Evolutionary conservation across 2,113 vertebrate species (phyloP), one percentile per base, ranked within the genome.

Genomic region (Phaethornis superciliosus): DNA sequence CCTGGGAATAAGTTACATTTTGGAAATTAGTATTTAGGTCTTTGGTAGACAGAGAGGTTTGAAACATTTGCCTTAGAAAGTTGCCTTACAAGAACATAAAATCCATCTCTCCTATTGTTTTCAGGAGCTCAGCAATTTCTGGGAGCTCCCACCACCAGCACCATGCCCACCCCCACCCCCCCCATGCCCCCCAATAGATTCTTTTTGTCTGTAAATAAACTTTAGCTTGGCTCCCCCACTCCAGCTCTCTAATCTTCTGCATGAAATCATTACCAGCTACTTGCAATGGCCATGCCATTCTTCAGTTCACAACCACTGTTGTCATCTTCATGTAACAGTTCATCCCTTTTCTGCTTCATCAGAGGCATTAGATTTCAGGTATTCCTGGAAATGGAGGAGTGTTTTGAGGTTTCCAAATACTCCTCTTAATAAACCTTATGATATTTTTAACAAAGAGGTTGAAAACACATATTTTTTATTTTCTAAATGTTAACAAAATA

Each of bases 401-500:
- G 54, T 85, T 95, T 75, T 95, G 93, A 86, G 95, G 88, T 90
- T 93, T 93, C 60, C 82, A 95, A 83, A 90, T 75, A 81, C 22
- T 95, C 71, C 28, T 92, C 55, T 79, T 96, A 91, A 92, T 92
- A 85, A 92, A 37, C 62, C 94, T 86, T 90, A 54, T 69, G 92
- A 95, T 95, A 95, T 88, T 92, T 92, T 95, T 95, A 96, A 97
- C 78, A 56, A 95, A 95, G 82, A 55, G 80, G 69, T 92, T 90
- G 95, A 76, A 86, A 95, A 93, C 84, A 78, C 62, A 12, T 75
- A 79, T 92, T 94, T 91, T 33, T 93, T 93, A 16, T 89, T 89
- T 88, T 91, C 24, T 54, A 71, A 86, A 96, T 81, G 92, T 76
- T 95, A 95, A 88, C 85, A 94, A 95, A 92, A 91, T 49, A 71